Evolutionary conservation across 1,140 invertebrate species (phyloP), one percentile per base, ranked within the genome.

Genomic region (Saccostrea cuccullata): DNA sequence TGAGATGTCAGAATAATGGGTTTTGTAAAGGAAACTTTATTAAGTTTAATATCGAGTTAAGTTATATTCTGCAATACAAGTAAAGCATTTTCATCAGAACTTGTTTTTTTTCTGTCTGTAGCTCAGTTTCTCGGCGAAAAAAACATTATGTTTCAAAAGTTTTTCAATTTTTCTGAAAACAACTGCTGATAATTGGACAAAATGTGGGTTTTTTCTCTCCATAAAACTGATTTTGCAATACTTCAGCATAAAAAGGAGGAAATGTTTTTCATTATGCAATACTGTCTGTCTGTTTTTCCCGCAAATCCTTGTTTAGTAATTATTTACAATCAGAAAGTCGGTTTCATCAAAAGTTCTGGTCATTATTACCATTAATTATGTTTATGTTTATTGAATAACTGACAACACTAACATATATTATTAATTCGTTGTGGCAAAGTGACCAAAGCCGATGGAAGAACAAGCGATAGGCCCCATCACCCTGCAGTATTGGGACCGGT

Each of bases 351-450:
- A 77, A 77, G 70, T 30, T 1, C 26, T 6, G 26, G 26, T 36
- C 70, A 77, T 77, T 77, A 77, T 77, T 15, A 26, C 70, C 70
- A 77, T 77, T 77, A 77, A 77, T 77, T 77, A 77, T 30, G 70
- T 77, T 77, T 30, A 30, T 77, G 70, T 77, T 77, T 77, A 77
- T 77, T 77, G 70, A 77, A 77, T 77, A 77, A 77, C 70, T 36
- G 70, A 77, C 70, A 77, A 77, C 26, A 77, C 30, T 13, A 26
- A 26, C 70, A 26, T 23, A 77, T 23, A 77, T 77, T 77, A 77
- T 77, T 77, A 77, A 77, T 77, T 77, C 30, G 30, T 26, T 15
- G 30, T 77, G 23, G 30, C 70, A 77, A 30, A 77, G 13, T 36
- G 30, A 77, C 70, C 70, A 12, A 26, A n/a, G 30, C 70, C 70